Evolutionary conservation across 2,888 invertebrate genomes (phyloP), one percentile per base, ranked within the genome.

Genomic region (Chymomyza amoena): DNA sequence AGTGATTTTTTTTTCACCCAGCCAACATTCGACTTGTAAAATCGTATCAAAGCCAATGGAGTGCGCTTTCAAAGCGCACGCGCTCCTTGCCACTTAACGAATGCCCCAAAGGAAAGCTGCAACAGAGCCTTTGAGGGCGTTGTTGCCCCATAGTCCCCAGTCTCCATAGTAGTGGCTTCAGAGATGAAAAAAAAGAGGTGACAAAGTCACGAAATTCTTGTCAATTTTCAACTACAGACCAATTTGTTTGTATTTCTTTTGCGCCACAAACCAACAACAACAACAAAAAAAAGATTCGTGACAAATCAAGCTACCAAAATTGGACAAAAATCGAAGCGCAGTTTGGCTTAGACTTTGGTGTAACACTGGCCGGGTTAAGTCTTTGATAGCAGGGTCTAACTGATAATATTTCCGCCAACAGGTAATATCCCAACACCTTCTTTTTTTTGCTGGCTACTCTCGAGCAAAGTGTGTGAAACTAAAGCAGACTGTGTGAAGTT

Each of bases 161-260:
- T n/a, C n/a, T n/a, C n/a, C n/a, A n/a, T n/a, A n/a, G n/a, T 1
- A 68, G 64, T 70, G 65, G 54, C 66, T 61, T 70, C 60, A 72
- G 28, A 66, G 73, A 71, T 39, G 73, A 70, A 66, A 83, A 85
- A n/a, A 85, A 84, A 88, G 88, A 91, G 91, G 91, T 91, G 91
- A 91, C 91, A 91, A 91, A 91, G 91, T 91, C 91, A 91, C 91
- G 91, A 91, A 91, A 90, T 91, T 91, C 91, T 91, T 91, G 91
- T 91, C 91, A 91, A 90, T 90, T 90, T 91, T 91, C 90, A 89
- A 91, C 90, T 90, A 89, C 89, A 90, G 90, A 90, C 91, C 91
- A 91, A 91, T 91, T 91, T 91, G 90, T 91, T 91, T 89, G 87
- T 90, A 89, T 90, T 78, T 81, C 78, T 78, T 77, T 76, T 73